Percentiles rank a stretch among this genome's conserved stretches.
Conservation (phyloP, 2,888 invertebrate genomes). For the Drosophila imparisetae region DNA sequence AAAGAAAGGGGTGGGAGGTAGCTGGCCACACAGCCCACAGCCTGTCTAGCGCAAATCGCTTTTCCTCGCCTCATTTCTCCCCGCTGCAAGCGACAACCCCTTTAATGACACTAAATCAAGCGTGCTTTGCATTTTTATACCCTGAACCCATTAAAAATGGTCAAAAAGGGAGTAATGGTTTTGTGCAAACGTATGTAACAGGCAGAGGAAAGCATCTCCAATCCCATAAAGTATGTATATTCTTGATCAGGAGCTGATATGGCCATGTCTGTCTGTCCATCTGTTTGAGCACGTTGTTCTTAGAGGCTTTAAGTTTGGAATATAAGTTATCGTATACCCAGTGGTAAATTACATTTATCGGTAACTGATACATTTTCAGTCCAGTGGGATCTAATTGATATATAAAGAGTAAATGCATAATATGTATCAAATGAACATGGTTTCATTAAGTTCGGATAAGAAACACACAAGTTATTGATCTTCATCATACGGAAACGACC, state of each 20-base stretch:
- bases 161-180: neutral
- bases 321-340: neutral
- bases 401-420: neutral
- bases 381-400: neutral
- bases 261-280: neutral
- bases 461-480: neutral
- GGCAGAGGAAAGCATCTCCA: neutral
- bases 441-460: neutral
- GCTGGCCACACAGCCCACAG: slow-evolving; percentile 40
- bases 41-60: slow-evolving; percentile 55
- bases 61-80: slow-evolving; percentile 4
- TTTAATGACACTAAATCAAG: slow-evolving; percentile 80
- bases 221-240: neutral
- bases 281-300: neutral
- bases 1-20: neutral
- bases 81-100: slow-evolving; percentile 47
- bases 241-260: neutral
- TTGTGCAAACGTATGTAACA: neutral
- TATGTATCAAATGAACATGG: neutral
- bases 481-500: neutral
- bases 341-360: no score
- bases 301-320: neutral
- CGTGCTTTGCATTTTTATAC: slow-evolving; percentile 70
- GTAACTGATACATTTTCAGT: neutral
- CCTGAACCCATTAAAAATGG: neutral